Evolutionary conservation across 2,888 invertebrate species (phyloP).

Genomic region (Carpatolechia fugitivella): DNA sequence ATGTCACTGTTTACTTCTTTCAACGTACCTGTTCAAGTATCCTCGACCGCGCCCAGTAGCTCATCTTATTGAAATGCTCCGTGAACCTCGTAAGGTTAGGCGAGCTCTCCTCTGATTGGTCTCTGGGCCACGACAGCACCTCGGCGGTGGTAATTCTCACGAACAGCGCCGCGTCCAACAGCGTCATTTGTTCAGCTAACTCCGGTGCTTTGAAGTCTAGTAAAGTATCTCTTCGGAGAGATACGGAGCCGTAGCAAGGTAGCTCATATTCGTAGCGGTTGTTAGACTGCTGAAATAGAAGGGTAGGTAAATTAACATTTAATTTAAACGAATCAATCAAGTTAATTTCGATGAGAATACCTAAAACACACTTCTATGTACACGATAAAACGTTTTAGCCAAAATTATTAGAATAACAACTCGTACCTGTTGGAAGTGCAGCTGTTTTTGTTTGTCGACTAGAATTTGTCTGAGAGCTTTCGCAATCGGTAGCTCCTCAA

Average conservation of each 20-base stretch:
- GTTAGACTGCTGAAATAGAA: constrained; percentile 48
- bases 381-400: no score
- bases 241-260: constrained; percentile 65
- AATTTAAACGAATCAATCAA: no score
- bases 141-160: constrained; percentile 98
- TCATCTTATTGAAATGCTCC: constrained; percentile 99
- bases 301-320: no score
- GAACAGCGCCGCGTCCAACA: constrained; percentile 96
- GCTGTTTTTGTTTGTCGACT: constrained; percentile 88
- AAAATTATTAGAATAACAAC: no score
- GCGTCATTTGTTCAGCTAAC: constrained; percentile 98
- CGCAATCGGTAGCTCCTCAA: constrained; percentile 95
- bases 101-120: constrained; percentile 97
- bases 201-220: constrained; percentile 96
- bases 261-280: constrained; percentile 68
- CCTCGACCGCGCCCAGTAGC: constrained; percentile 97
- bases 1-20: no score
- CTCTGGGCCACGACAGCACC: constrained; percentile 97
- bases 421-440: constrained; percentile 76
- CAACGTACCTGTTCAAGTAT: constrained; percentile 91
- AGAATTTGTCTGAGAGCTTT: constrained; percentile 93
- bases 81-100: constrained; percentile 98
- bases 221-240: constrained; percentile 80
- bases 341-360: no score
- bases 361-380: no score